Evolutionary conservation across 2,797 vertebrate genomes (phyloP).

Genomic region (Urocyon cinereoargenteus): DNA sequence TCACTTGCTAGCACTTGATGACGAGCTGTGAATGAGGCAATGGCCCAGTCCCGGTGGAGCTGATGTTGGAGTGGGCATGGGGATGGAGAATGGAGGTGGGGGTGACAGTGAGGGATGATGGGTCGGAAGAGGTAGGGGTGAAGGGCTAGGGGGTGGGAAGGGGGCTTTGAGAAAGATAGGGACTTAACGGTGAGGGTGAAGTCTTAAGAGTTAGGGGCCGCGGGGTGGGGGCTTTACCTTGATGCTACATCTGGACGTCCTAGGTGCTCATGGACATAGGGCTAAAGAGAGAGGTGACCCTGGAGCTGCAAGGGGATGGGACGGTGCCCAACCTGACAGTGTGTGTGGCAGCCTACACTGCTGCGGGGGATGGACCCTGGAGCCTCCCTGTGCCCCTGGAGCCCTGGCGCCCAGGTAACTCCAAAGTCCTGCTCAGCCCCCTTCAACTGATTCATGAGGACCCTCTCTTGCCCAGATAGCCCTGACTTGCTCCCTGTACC

Average conservation of each 20-base stretch:
- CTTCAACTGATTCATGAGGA: not conserved
- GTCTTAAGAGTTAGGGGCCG: not conserved
- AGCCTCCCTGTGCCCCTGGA: constrained; percentile 85
- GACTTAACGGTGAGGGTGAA: not conserved
- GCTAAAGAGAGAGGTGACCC: constrained; percentile 87
- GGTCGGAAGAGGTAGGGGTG: not conserved
- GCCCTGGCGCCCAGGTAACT: constrained; percentile 75
- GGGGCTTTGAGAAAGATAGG: not conserved
- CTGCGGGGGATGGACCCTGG: constrained; percentile 93
- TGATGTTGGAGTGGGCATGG: not conserved
- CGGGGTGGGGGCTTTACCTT: not conserved
- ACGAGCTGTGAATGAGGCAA: too few species aligned
- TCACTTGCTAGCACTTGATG: not conserved
- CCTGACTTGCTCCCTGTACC: not conserved
- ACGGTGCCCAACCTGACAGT: constrained; percentile 91
- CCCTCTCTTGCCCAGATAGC: not conserved
- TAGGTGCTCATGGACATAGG: constrained; percentile 89
- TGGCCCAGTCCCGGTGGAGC: not conserved
- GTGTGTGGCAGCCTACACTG: constrained; percentile 92
- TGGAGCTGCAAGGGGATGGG: constrained; percentile 88
- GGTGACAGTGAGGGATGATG: not conserved
- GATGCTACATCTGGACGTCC: not conserved
- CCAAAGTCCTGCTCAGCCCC: not conserved
- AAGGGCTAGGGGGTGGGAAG: too few species aligned
- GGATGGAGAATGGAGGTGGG: not conserved